These are phyloP conservation scores for Palythoa heliodiscus DNA, from an alignment of 92 coral and sea anemone species.

Conservation along the genomic window DNA sequence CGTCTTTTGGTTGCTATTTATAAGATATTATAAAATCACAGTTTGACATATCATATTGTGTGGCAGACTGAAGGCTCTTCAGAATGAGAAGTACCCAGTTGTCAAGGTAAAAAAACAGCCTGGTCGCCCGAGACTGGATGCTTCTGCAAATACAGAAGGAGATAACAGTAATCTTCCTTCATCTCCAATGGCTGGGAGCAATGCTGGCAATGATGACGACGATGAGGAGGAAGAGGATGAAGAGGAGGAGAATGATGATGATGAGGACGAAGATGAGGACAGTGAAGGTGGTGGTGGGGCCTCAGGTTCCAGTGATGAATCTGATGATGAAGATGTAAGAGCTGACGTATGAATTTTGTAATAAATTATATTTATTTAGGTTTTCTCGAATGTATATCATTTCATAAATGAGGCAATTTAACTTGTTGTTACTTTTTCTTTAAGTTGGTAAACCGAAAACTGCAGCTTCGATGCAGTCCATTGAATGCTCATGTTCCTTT, in stretches of 20 bases:
- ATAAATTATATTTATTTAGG: not conserved
- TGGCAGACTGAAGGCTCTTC: conserved; percentile 85
- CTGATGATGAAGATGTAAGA: conserved; percentile 79
- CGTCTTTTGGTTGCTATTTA: no score
- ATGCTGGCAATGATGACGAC: conserved; percentile 80
- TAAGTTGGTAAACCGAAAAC: no score
- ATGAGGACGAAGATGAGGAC: conserved; percentile 86
- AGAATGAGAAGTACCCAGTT: conserved; percentile 94
- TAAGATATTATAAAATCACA: no score
- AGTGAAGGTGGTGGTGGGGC: conserved; percentile 95
- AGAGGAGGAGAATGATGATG: conserved; percentile 92
- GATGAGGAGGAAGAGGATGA: conserved; percentile 83
- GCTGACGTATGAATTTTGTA: not conserved
- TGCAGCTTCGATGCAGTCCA: no score
- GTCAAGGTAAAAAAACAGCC: conserved; percentile 95
- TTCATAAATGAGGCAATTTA: no score
- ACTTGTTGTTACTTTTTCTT: no score
- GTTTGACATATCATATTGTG: not conserved
- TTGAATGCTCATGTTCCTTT: no score
- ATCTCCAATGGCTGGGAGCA: conserved; percentile 66
- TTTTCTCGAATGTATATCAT: no score
- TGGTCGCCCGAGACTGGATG: conserved; percentile 79
- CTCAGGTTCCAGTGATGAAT: conserved; percentile 85
- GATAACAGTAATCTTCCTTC: conserved; percentile 71
- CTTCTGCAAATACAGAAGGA: conserved; percentile 47